Percentiles rank a stretch among this genome's conserved stretches.
Conservation (phyloP, 2,797 vertebrate species). For the Falco berigora region DNA sequence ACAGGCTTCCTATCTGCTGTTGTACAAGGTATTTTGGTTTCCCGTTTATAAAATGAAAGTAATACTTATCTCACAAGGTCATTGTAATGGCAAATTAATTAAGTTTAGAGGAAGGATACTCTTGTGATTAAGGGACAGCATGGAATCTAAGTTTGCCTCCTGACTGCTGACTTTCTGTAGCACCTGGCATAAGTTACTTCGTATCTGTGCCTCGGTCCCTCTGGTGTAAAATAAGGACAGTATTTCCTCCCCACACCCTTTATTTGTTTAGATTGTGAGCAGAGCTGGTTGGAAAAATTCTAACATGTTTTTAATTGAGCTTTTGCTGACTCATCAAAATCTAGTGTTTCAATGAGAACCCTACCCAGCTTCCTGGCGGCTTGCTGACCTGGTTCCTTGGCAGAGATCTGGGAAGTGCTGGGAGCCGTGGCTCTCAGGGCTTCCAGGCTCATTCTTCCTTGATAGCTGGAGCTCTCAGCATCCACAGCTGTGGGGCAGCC, state of each 20-base stretch:
- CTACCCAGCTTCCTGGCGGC: constrained; percentile 36
- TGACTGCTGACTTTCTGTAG: background rate
- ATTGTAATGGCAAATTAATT: constrained; percentile 25
- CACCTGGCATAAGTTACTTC: background rate
- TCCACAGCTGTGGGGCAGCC: constrained; percentile 11
- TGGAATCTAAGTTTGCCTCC: background rate
- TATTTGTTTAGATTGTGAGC: constrained; percentile 37
- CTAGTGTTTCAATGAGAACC: constrained; percentile 17
- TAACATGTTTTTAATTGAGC: constrained; percentile 25
- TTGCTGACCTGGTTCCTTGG: constrained; percentile 49
- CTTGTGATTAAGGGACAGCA: background rate
- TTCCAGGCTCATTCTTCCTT: constrained; percentile 4
- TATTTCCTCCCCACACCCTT: constrained; percentile 7
- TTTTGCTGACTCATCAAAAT: constrained; percentile 51
- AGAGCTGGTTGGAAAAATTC: constrained; percentile 24
- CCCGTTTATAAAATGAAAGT: background rate
- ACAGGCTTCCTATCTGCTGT: background rate
- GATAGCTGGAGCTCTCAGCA: background rate
- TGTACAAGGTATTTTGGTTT: constrained; percentile 17
- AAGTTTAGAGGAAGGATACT: background rate
- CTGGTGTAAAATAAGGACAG: constrained; percentile 13
- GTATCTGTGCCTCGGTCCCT: background rate
- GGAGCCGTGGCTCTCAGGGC: constrained; percentile 10
- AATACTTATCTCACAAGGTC: background rate
- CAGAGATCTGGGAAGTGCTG: constrained; percentile 44